phyloP scores from a whole-genome alignment of 64 coral and sea anemone species.

The Pocillopora damicornis region DNA sequence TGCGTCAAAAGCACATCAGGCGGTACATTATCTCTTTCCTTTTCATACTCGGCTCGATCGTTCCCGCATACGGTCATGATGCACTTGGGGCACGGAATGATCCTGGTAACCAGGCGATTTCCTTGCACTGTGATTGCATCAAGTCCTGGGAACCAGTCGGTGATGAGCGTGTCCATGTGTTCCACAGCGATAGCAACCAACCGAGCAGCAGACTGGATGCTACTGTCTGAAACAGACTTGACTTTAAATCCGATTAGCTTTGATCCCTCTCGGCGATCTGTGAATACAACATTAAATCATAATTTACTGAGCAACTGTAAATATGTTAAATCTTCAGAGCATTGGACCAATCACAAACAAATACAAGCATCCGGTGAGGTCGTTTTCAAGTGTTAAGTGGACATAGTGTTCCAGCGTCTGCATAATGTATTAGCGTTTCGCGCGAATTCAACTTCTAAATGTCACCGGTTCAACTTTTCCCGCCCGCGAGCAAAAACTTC shows the following conservation, averaged over 20 bases:
- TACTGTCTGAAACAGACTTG: slow-evolving; percentile 66
- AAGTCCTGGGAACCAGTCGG: slow-evolving; percentile 99
- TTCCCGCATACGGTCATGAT: slow-evolving; percentile 63
- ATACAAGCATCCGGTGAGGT: too few species aligned
- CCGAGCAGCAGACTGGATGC: slow-evolving; percentile 69
- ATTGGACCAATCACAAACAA: too few species aligned
- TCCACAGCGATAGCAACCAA: slow-evolving; percentile 79
- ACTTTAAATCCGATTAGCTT: slow-evolving; percentile 79
- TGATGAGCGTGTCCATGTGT: slow-evolving; percentile 92
- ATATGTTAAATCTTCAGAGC: too few species aligned
- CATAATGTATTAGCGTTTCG: too few species aligned
- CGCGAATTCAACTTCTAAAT: too few species aligned
- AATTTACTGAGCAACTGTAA: too few species aligned
- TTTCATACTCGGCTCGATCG: slow-evolving; percentile 21
- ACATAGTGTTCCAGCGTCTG: too few species aligned
- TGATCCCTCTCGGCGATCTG: slow-evolving; percentile 11
- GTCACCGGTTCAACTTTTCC: too few species aligned
- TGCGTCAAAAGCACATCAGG: not conserved
- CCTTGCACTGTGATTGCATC: slow-evolving; percentile 88
- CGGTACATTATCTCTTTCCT: not conserved
- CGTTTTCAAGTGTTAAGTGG: too few species aligned
- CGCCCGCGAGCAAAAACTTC: too few species aligned
- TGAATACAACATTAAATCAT: not conserved
- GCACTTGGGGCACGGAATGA: slow-evolving; percentile 87
- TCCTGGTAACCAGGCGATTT: slow-evolving; percentile 82